phyloP scores from a whole-genome alignment of 2,797 vertebrate species.

The Acrossocheilus fasciatus region DNA sequence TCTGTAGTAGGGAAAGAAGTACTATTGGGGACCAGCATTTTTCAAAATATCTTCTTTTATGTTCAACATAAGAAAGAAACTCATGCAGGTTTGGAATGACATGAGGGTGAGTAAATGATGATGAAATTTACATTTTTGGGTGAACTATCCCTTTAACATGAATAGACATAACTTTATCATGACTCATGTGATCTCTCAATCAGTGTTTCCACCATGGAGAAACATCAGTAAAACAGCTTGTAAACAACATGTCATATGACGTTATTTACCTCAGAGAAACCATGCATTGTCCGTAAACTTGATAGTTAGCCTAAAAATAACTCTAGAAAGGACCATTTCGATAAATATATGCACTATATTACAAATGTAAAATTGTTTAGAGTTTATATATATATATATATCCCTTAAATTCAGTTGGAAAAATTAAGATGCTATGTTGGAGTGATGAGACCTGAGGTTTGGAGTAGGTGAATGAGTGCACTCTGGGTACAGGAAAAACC shows the following conservation, averaged over 20 bases:
- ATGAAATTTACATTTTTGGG: background rate
- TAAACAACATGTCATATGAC: background rate
- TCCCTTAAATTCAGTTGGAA: slow-evolving; percentile 33
- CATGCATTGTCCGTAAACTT: background rate
- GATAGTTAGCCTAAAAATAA: background rate
- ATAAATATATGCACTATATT: background rate
- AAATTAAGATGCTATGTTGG: slow-evolving; percentile 29
- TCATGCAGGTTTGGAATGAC: background rate
- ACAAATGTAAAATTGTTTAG: background rate
- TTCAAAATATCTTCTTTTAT: background rate
- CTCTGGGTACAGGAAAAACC: slow-evolving; percentile 30
- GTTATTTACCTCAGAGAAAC: background rate
- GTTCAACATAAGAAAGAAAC: background rate
- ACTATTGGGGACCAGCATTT: background rate
- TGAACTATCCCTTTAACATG: background rate
- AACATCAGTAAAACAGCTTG: background rate
- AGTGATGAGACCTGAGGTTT: slow-evolving; percentile 50
- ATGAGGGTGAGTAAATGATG: background rate
- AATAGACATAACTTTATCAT: background rate
- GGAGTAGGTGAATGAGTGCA: slow-evolving; percentile 42
- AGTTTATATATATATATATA: background rate
- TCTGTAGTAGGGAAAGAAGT: no score
- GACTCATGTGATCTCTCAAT: background rate
- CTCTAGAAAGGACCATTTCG: background rate
- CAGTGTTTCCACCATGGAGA: background rate